Percentiles rank a stretch among this genome's conserved stretches.
phyloP scores from a whole-genome alignment of 2,113 vertebrate species.

The Perca flavescens region DNA sequence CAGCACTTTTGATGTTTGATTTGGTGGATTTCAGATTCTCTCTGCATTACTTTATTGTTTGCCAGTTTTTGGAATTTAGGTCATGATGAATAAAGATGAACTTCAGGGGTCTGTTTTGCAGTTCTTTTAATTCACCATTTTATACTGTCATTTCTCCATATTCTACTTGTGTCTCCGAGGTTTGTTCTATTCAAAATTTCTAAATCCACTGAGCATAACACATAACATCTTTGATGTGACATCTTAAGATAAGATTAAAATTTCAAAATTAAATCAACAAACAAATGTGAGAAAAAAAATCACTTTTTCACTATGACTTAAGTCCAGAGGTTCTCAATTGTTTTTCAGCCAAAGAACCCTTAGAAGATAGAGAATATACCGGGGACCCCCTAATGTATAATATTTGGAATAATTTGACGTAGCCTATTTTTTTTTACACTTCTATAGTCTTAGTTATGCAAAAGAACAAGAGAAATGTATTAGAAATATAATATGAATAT shows the following conservation, averaged over 20 bases:
- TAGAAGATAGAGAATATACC: too few relatives aligned
- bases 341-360: too few relatives aligned
- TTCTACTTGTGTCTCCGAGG: neutral
- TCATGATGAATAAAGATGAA: conserved; percentile 66
- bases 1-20: conserved; percentile 19
- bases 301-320: too few relatives aligned
- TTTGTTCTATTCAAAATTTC: neutral
- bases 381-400: too few relatives aligned
- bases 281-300: too few relatives aligned
- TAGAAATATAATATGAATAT: too few relatives aligned
- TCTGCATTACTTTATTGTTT: conserved; percentile 49
- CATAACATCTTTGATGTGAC: conserved; percentile 29
- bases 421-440: too few relatives aligned
- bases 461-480: too few relatives aligned
- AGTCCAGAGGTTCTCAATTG: too few relatives aligned
- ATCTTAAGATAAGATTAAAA: neutral
- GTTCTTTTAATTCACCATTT: neutral
- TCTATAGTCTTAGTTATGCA: too few relatives aligned
- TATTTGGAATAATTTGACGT: too few relatives aligned
- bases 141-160: neutral
- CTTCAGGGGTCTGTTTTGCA: conserved; percentile 50
- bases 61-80: conserved; percentile 55
- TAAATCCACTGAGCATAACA: neutral
- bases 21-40: conserved; percentile 52
- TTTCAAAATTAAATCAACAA: neutral